A percentile compares a stretch with the other conserved stretches of the same genome.
Evolutionary conservation across 1,140 invertebrate species (phyloP).

Genomic region (Drosophila ironensis): DNA sequence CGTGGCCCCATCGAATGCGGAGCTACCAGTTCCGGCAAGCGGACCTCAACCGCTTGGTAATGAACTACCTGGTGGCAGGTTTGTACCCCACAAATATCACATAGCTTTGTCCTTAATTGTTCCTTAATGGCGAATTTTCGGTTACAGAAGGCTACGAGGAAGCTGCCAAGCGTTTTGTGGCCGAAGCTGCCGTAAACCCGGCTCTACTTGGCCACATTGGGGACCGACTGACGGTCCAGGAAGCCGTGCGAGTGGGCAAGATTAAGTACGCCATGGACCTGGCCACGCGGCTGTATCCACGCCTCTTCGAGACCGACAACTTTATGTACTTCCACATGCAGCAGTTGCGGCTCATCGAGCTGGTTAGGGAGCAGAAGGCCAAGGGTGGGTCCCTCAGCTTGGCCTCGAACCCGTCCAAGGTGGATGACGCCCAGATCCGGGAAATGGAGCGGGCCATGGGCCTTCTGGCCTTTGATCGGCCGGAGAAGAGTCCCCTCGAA

Average conservation of each 20-base stretch:
- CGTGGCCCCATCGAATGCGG: slow-evolving; percentile 53
- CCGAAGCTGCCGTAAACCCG: slow-evolving; percentile 22
- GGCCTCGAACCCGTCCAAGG: too few relatives aligned
- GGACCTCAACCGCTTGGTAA: slow-evolving; percentile 51
- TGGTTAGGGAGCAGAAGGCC: slow-evolving; percentile 39
- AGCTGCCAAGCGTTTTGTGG: slow-evolving; percentile 34
- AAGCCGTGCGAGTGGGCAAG: slow-evolving; percentile 40
- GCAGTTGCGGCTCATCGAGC: slow-evolving; percentile 53
- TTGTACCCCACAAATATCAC: not conserved
- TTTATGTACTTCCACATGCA: slow-evolving; percentile 71
- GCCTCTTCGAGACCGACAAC: slow-evolving; percentile 52
- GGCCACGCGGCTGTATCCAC: slow-evolving; percentile 48
- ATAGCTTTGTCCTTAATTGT: too few relatives aligned
- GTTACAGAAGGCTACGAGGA: slow-evolving; percentile 59
- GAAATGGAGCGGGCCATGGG: slow-evolving; percentile 95
- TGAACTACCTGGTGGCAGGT: slow-evolving; percentile 60
- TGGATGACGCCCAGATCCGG: too few relatives aligned
- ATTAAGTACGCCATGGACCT: slow-evolving; percentile 60
- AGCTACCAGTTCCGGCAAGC: slow-evolving; percentile 52
- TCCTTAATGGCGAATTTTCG: too few relatives aligned
- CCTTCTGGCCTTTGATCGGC: slow-evolving; percentile 97
- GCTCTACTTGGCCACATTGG: not conserved
- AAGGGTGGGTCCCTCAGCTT: too few relatives aligned
- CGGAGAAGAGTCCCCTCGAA: slow-evolving; percentile 96
- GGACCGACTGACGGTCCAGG: slow-evolving; percentile 24